Evolutionary conservation across 2,113 vertebrate genomes (phyloP).

Genomic region (Plectropomus leopardus): DNA sequence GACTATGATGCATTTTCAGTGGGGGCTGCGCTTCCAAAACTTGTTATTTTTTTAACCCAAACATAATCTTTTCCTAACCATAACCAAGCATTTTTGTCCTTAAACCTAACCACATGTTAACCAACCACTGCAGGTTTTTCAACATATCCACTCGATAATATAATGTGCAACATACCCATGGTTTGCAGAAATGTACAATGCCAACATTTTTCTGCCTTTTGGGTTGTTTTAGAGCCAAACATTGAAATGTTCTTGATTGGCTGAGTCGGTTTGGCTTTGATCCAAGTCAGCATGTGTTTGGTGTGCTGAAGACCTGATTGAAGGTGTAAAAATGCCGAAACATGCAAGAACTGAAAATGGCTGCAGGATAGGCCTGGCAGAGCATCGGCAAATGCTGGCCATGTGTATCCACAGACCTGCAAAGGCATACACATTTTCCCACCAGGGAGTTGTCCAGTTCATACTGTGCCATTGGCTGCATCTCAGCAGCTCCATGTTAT

Average conservation of each 20-base stretch:
- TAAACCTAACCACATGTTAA: no score
- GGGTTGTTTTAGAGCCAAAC: neutral
- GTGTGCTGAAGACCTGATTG: constrained; percentile 8
- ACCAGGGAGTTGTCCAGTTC: constrained; percentile 8
- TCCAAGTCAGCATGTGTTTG: constrained; percentile 23
- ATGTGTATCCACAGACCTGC: constrained; percentile 6
- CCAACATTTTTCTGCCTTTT: no score
- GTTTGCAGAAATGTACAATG: no score
- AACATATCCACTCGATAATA: no score
- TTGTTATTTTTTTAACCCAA: no score
- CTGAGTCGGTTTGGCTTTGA: neutral
- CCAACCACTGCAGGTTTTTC: no score
- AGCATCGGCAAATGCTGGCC: constrained; percentile 15
- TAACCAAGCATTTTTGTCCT: no score
- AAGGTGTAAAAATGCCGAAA: constrained; percentile 23
- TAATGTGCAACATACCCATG: no score
- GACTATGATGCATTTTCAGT: no score
- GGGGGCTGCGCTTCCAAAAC: no score
- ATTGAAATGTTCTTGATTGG: neutral
- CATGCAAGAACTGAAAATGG: neutral
- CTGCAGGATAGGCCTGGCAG: constrained; percentile 21
- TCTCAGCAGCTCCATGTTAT: constrained; percentile 1
- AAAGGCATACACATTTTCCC: constrained; percentile 27
- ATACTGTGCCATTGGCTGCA: constrained; percentile 12
- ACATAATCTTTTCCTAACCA: no score